A percentile compares a stretch with the other conserved stretches of the same genome.
Conservation (phyloP, 2,888 invertebrate genomes). For the Drosophila cognata region DNA sequence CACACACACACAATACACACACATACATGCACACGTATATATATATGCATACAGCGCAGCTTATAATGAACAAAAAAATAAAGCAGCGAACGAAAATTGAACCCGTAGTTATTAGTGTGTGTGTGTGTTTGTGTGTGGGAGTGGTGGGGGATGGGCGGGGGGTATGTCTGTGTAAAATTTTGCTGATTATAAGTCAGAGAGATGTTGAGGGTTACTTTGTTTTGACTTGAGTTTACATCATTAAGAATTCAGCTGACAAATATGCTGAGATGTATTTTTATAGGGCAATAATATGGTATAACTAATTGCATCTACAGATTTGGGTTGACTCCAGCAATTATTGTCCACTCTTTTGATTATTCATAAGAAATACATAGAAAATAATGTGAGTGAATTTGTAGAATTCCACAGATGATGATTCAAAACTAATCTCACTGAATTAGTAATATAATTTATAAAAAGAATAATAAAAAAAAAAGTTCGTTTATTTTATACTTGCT, state of each 20-base stretch:
- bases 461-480: accelerated
- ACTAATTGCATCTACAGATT: not conserved
- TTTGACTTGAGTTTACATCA: constrained; percentile 23
- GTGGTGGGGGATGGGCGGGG: not conserved
- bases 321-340: not conserved
- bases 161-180: constrained; percentile 1
- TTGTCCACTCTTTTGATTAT: not conserved
- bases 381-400: not conserved
- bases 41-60: not conserved
- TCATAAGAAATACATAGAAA: not conserved
- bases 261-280: not conserved
- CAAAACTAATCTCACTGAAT: not conserved
- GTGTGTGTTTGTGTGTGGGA: not conserved
- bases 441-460: not conserved
- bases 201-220: constrained; percentile 5
- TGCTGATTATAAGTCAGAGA: constrained; percentile 18
- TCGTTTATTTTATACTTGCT: not conserved
- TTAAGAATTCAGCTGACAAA: constrained; percentile 2
- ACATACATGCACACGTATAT: not conserved
- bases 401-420: not conserved
- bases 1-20: constrained; percentile 28
- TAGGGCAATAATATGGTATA: not conserved
- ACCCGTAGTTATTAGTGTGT: constrained; percentile 17
- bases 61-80: constrained; percentile 12
- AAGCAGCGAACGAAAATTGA: constrained; percentile 14